A percentile compares a stretch with the other conserved stretches of the same genome.
These are phyloP conservation scores for Bombus confusus DNA, from an alignment of 1,140 invertebrate species.

Conservation along the genomic window DNA sequence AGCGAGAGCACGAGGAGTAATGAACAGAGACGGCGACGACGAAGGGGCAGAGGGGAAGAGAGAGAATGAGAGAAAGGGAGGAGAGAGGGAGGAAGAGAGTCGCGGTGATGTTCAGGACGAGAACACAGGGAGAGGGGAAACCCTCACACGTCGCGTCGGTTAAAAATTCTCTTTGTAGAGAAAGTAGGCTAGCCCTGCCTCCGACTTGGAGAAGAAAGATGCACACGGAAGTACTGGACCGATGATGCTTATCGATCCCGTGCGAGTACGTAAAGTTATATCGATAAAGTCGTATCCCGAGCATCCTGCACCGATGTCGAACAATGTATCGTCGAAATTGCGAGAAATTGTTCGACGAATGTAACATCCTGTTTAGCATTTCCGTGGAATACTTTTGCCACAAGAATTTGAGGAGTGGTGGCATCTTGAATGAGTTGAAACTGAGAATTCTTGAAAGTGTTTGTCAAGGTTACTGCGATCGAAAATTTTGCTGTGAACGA, in stretches of 20 bases:
- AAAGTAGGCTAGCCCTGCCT: slow-evolving; percentile 78
- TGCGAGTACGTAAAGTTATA: neutral
- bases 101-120: slow-evolving; percentile 18
- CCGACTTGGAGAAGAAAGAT: slow-evolving; percentile 56
- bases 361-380: too few species aligned
- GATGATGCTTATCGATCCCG: slow-evolving; percentile 10
- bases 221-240: slow-evolving; percentile 45
- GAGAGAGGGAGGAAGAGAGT: slow-evolving; percentile 22
- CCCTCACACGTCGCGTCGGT: slow-evolving; percentile 64
- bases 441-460: neutral
- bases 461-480: neutral
- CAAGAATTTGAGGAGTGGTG: too few species aligned
- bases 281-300: neutral
- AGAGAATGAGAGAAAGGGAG: slow-evolving; percentile 47
- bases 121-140: slow-evolving; percentile 59
- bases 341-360: neutral
- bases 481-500: neutral
- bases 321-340: neutral
- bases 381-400: too few species aligned
- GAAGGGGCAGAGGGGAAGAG: slow-evolving; percentile 36
- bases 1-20: slow-evolving; percentile 48
- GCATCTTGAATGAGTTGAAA: too few species aligned
- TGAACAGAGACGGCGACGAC: slow-evolving; percentile 16
- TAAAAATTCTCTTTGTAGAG: slow-evolving; percentile 79
- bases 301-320: neutral